These are phyloP conservation scores for Pharmacophagus antenor DNA, from an alignment of 2,888 invertebrate species.

Conservation along the genomic window DNA sequence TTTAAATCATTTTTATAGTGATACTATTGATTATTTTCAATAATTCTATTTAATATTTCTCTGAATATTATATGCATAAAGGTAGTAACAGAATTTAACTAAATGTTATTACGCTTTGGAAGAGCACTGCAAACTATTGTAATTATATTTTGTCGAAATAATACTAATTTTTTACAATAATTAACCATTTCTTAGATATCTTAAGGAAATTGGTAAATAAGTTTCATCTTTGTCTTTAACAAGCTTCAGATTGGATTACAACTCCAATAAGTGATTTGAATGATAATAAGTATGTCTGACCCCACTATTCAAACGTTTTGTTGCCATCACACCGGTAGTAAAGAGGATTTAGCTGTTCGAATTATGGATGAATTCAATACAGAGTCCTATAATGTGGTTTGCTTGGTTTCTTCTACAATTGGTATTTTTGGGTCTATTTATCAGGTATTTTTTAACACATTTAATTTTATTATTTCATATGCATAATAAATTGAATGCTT, in stretches of 20 bases:
- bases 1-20: no score
- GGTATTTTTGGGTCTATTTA: slow-evolving; percentile 89
- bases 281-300: slow-evolving; percentile 82
- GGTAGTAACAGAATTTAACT: no score
- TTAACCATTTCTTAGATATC: no score
- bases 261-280: background rate
- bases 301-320: slow-evolving; percentile 92
- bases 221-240: no score
- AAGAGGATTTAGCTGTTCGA: slow-evolving; percentile 82
- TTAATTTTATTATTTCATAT: background rate
- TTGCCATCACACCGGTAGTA: slow-evolving; percentile 85
- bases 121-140: no score
- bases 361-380: slow-evolving; percentile 88
- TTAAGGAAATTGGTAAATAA: no score
- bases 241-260: background rate
- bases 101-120: no score
- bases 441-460: slow-evolving; percentile 77
- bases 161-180: no score
- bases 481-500: background rate
- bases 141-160: no score
- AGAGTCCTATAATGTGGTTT: slow-evolving; percentile 86
- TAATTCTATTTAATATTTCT: no score
- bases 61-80: no score
- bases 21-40: no score
- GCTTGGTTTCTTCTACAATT: slow-evolving; percentile 86